Conservation (phyloP, 2,113 vertebrate species). For the Picathartes gymnocephalus region DNA sequence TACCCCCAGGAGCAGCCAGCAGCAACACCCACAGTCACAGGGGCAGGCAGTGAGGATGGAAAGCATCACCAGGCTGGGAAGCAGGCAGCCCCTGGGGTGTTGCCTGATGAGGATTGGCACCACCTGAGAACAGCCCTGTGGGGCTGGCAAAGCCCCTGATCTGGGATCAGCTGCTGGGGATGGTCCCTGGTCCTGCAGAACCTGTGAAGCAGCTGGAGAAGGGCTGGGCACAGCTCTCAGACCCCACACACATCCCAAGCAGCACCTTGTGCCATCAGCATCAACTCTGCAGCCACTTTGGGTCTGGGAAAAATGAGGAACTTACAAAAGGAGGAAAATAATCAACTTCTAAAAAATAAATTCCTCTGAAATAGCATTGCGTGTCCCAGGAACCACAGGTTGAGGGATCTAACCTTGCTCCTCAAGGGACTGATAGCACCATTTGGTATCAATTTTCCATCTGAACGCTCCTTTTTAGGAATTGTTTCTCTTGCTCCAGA, state of each 20-base stretch:
- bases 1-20: background rate
- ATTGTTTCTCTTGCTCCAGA: background rate
- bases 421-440: background rate
- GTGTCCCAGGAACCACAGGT: background rate
- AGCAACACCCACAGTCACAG: background rate
- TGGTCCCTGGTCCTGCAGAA: background rate
- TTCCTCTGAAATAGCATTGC: background rate
- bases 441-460: slow-evolving; percentile 38
- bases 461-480: slow-evolving; percentile 45
- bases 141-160: background rate
- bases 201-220: accelerated
- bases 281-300: accelerated
- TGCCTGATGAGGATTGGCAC: background rate
- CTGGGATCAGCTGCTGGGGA: background rate
- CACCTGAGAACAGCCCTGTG: accelerated
- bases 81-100: background rate
- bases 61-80: background rate
- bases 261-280: background rate
- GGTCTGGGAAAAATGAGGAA: background rate
- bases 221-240: background rate
- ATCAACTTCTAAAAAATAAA: background rate
- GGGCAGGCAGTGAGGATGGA: accelerated
- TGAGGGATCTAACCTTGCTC: background rate
- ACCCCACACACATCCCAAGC: accelerated
- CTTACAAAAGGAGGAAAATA: background rate